These are phyloP conservation scores for Amaurobius ferox DNA, from an alignment of 2,888 invertebrate genomes.

Conservation along the genomic window DNA sequence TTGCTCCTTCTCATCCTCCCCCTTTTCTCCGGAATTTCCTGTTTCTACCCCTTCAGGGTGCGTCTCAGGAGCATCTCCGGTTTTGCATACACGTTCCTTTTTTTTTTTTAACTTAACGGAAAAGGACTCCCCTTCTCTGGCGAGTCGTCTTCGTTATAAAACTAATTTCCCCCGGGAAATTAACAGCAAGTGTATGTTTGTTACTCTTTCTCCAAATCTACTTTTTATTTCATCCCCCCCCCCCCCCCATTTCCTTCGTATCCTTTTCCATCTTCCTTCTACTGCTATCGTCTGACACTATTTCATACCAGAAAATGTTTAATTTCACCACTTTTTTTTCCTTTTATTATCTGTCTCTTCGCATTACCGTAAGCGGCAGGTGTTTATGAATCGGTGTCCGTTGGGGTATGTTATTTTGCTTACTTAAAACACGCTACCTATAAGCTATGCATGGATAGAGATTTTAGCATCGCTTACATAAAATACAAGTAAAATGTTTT, in stretches of 20 bases:
- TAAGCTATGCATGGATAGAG: background rate
- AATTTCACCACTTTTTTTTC: slow-evolving; percentile 43
- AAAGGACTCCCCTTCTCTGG: slow-evolving; percentile 56
- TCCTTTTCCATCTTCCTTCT: slow-evolving; percentile 4
- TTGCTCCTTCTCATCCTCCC: background rate
- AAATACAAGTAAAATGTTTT: background rate
- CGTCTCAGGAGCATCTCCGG: slow-evolving; percentile 69
- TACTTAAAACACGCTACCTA: background rate
- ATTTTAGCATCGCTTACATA: background rate
- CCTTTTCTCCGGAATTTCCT: slow-evolving; percentile 63
- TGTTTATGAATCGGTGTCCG: slow-evolving; percentile 22
- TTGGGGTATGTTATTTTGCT: background rate
- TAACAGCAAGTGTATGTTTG: slow-evolving; percentile 70
- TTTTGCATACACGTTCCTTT: slow-evolving; percentile 61
- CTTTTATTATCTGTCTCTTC: slow-evolving; percentile 46
- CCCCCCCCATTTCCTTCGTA: background rate
- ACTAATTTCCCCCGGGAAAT: slow-evolving; percentile 71
- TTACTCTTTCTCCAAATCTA: slow-evolving; percentile 50
- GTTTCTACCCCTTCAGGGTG: slow-evolving; percentile 62
- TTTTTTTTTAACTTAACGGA: slow-evolving; percentile 24
- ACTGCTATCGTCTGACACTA: slow-evolving; percentile 1
- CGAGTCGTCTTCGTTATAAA: slow-evolving; percentile 70
- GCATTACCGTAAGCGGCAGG: slow-evolving; percentile 25
- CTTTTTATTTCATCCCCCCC: slow-evolving; percentile 23
- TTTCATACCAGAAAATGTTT: slow-evolving; percentile 42